Conservation (phyloP, 2,888 invertebrate genomes). For the Diloba caeruleocephala region DNA sequence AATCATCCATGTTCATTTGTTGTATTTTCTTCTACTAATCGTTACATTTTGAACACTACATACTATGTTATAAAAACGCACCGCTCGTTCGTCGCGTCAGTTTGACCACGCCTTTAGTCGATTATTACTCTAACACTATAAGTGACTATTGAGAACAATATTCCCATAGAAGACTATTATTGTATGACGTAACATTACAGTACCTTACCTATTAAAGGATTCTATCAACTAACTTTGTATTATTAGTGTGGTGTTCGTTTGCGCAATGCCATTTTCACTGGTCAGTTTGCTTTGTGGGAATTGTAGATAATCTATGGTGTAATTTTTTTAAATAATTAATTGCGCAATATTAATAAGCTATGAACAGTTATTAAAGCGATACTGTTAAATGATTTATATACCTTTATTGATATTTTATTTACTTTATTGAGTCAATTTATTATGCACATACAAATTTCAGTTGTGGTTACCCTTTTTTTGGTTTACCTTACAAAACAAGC, state of each 20-base stretch:
- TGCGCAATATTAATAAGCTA: neutral
- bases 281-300: conserved; percentile 63
- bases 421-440: no score
- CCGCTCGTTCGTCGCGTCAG: conserved; percentile 17
- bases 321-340: neutral
- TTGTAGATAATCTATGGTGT: conserved; percentile 48
- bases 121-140: conserved; percentile 66
- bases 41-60: conserved; percentile 20
- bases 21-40: conserved; percentile 16
- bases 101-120: conserved; percentile 36
- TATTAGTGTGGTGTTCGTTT: conserved; percentile 87
- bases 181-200: conserved; percentile 72
- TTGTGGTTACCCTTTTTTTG: no score
- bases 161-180: conserved; percentile 80
- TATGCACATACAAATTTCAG: no score
- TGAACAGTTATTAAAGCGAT: no score
- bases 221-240: conserved; percentile 81
- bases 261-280: conserved; percentile 82
- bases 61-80: neutral
- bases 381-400: no score
- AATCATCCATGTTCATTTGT: conserved; percentile 20
- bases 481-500: no score
- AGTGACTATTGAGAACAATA: conserved; percentile 62
- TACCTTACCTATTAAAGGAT: conserved; percentile 69
- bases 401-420: no score